phyloP scores from a whole-genome alignment of 2,113 vertebrate species.

The Piliocolobus tephrosceles region DNA sequence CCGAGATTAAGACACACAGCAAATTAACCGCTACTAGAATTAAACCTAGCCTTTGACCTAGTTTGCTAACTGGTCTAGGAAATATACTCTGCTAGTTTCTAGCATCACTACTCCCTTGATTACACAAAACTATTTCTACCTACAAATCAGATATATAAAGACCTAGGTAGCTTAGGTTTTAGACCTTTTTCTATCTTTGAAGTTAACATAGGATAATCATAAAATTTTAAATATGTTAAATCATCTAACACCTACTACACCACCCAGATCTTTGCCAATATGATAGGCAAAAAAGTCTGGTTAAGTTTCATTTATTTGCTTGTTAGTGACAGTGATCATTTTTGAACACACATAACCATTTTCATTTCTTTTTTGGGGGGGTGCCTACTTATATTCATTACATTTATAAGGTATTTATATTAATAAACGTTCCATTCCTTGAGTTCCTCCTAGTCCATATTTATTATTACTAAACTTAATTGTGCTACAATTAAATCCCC shows the following conservation, averaged over 20 bases:
- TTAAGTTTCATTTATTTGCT: background rate
- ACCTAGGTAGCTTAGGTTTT: background rate
- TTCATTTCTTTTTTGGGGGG: background rate
- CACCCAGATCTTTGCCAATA: slow-evolving; percentile 24
- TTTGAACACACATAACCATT: background rate
- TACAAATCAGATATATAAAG: background rate
- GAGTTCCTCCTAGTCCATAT: background rate
- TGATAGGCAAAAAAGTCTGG: background rate
- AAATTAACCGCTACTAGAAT: background rate
- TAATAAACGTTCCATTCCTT: background rate
- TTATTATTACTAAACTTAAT: slow-evolving; percentile 14
- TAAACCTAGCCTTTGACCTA: background rate
- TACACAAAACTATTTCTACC: background rate
- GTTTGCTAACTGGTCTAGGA: background rate
- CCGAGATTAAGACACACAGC: background rate
- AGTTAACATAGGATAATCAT: background rate
- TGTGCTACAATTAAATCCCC: slow-evolving; percentile 9
- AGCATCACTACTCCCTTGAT: background rate
- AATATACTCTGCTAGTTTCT: background rate
- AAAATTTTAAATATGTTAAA: slow-evolving; percentile 1
- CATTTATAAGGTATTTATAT: background rate
- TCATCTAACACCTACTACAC: background rate
- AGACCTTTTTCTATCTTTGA: slow-evolving; percentile 8
- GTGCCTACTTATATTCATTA: background rate
- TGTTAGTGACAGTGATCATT: background rate